Conservation (phyloP, 2,888 invertebrate genomes). For the Diogma glabrata region DNA sequence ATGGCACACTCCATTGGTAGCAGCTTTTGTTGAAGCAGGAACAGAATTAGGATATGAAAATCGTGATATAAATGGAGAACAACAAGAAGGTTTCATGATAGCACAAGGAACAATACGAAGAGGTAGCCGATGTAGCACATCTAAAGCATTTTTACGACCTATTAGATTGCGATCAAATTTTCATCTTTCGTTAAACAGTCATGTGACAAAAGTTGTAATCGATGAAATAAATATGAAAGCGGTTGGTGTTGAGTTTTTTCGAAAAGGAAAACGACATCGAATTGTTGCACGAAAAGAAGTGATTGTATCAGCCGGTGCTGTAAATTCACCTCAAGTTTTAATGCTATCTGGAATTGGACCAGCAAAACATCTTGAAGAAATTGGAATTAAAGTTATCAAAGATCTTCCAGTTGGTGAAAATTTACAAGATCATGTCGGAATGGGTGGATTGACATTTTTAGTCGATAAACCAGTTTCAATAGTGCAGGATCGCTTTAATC, state of each 20-base stretch:
- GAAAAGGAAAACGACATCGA: slow-evolving; percentile 56
- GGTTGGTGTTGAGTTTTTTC: slow-evolving; percentile 66
- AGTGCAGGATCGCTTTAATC: slow-evolving; percentile 65
- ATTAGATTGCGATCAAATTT: slow-evolving; percentile 63
- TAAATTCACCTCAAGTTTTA: slow-evolving; percentile 82
- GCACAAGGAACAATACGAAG: slow-evolving; percentile 69
- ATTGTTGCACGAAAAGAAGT: slow-evolving; percentile 71
- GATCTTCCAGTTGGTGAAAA: slow-evolving; percentile 72
- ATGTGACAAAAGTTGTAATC: slow-evolving; percentile 64
- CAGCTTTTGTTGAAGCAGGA: slow-evolving; percentile 73
- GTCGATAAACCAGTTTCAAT: slow-evolving; percentile 76
- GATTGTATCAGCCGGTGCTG: slow-evolving; percentile 79
- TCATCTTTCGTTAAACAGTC: slow-evolving; percentile 68
- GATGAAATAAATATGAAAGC: slow-evolving; percentile 63
- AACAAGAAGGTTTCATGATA: slow-evolving; percentile 70
- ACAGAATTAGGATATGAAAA: slow-evolving; percentile 73
- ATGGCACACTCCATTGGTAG: slow-evolving; percentile 69
- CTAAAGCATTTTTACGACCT: slow-evolving; percentile 76
- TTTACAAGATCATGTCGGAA: slow-evolving; percentile 79
- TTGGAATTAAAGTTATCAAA: slow-evolving; percentile 61
- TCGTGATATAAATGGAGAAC: slow-evolving; percentile 68
- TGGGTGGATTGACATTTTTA: slow-evolving; percentile 52
- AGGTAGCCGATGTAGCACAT: slow-evolving; percentile 74
- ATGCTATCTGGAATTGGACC: slow-evolving; percentile 85
- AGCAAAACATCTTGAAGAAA: slow-evolving; percentile 50